These are phyloP conservation scores for Solenodon paradoxus DNA, from an alignment of 2,113 vertebrate species.

Conservation along the genomic window DNA sequence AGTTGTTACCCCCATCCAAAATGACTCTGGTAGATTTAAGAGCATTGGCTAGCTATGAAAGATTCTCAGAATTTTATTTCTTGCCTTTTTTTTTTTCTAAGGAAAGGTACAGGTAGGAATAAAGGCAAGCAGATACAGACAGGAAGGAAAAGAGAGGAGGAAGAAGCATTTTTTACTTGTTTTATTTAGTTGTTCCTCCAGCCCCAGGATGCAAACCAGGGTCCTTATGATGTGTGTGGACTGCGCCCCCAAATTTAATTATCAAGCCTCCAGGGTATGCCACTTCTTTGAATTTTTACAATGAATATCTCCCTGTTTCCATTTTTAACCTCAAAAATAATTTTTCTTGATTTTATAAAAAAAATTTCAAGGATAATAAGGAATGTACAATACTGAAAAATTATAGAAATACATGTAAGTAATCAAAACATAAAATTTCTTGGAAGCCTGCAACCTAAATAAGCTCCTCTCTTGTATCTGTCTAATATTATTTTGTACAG, in stretches of 20 bases:
- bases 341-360: conserved; percentile 3
- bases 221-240: too few relatives aligned
- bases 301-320: neutral
- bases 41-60: neutral
- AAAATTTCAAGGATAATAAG: conserved; percentile 20
- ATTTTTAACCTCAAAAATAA: neutral
- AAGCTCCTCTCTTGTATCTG: neutral
- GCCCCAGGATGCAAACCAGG: too few relatives aligned
- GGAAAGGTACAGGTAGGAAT: too few relatives aligned
- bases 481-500: neutral
- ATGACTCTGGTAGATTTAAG: neutral
- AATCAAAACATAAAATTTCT: conserved; percentile 34
- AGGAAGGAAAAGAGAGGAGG: too few relatives aligned
- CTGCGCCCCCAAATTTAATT: too few relatives aligned
- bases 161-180: too few relatives aligned
- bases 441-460: neutral
- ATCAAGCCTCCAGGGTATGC: too few relatives aligned
- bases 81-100: too few relatives aligned
- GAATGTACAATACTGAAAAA: neutral
- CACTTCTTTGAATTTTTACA: too few relatives aligned
- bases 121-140: too few relatives aligned
- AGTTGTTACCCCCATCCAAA: neutral
- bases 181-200: too few relatives aligned
- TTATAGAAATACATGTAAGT: neutral
- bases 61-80: too few relatives aligned